Conservation (phyloP, 2,888 invertebrate genomes). For the Apamea epomidion region DNA sequence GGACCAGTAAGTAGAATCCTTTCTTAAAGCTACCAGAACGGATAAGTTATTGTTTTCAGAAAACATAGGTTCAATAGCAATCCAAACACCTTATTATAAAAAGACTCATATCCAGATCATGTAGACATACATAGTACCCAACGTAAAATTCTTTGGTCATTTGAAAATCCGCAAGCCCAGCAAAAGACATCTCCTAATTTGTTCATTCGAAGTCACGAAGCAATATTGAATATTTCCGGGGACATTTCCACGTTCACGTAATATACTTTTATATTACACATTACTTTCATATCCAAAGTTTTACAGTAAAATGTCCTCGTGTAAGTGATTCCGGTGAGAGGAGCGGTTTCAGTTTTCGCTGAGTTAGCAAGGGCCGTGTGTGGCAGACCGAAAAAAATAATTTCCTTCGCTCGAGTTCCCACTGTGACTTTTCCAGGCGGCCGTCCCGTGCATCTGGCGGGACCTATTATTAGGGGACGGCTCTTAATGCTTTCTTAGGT, state of each 20-base stretch:
- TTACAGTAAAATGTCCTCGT: slow-evolving; percentile 76
- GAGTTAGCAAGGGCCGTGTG: slow-evolving; percentile 89
- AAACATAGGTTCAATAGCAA: neutral
- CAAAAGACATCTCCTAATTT: slow-evolving; percentile 28
- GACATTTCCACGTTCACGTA: slow-evolving; percentile 30
- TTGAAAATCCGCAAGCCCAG: slow-evolving; percentile 23
- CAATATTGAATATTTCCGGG: slow-evolving; percentile 49
- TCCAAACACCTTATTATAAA: neutral
- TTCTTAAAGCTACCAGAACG: slow-evolving; percentile 3
- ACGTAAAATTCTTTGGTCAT: neutral
- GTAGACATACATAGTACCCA: neutral
- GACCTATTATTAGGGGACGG: slow-evolving; percentile 89
- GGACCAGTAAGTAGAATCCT: neutral
- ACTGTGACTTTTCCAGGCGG: slow-evolving; percentile 89
- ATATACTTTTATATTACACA: slow-evolving; percentile 59
- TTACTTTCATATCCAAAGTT: slow-evolving; percentile 69
- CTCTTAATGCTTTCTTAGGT: slow-evolving; percentile 89
- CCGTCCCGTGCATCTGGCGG: slow-evolving; percentile 90
- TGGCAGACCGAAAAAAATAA: slow-evolving; percentile 90
- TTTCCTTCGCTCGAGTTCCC: slow-evolving; percentile 89
- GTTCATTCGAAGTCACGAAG: slow-evolving; percentile 25
- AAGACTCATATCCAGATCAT: slow-evolving; percentile 1
- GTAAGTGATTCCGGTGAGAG: slow-evolving; percentile 81
- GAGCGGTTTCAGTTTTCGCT: slow-evolving; percentile 83
- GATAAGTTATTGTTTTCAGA: neutral